Evolutionary conservation across 2,797 vertebrate genomes (phyloP), one percentile per base, ranked within the genome.

Genomic region (Karalla daura): DNA sequence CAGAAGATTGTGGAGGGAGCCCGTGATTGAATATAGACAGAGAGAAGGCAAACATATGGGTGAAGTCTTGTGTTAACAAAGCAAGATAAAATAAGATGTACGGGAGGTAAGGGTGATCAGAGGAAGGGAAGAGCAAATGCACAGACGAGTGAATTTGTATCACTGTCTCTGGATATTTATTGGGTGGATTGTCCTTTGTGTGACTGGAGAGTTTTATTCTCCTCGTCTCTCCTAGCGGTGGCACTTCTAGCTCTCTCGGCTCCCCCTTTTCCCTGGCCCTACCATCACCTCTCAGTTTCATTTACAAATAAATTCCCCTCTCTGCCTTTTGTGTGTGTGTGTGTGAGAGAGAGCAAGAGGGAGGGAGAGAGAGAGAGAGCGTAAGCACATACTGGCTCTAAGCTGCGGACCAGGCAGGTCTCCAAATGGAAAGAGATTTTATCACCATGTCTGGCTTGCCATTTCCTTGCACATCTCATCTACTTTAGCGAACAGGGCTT

Each of bases 341-440:
- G 36, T 28, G 30, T 49, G 21, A 36, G 49, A 51, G 49, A 53
- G 37, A 55, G 36, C 56, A 55, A 33, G 25, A 9, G 25, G 59
- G 56, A 51, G 33, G 39, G 58, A 54, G 56, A 64, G 53, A 55
- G 49, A 40, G 46, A 18, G 62, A n/a, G 62, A n/a, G n/a, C n/a
- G 56, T 50, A 46, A 54, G 30, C 54, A 62, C 60, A 45, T 52
- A 52, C 56, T 74, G 76, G 54, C 81, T 76, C 12, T 81, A 74
- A 86, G 88, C 80, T 69, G 50, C 8, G 6, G 70, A 67, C 74
- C 76, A 68, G 90, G 90, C 88, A 76, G 70, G 51, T 53, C 78
- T 91, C 88, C 90, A 90, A 81, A 89, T 83, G 81, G 83, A 89
- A 68, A 81, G 77, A 85, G 83, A 91, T 91, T 90, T 88, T 88